Evolutionary conservation across 2,888 invertebrate species (phyloP).

Genomic region (Netelia inedita): DNA sequence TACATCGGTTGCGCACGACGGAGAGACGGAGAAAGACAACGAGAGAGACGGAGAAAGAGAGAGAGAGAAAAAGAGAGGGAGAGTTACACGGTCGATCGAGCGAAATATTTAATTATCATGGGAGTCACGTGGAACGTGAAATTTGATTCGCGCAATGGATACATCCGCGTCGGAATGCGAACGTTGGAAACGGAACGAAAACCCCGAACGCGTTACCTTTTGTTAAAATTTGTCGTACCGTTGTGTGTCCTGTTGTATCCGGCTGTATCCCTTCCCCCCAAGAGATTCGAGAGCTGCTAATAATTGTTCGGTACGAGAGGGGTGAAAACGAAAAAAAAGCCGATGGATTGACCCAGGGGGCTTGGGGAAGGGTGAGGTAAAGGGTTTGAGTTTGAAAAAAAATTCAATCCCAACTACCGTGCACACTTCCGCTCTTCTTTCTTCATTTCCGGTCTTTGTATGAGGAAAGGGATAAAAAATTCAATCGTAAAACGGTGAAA

Average conservation of each 20-base stretch:
- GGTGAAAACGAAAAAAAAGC: neutral
- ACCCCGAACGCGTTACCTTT: neutral
- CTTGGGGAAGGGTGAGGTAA: slow-evolving; percentile 17
- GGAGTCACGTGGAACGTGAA: slow-evolving; percentile 63
- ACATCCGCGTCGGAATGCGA: slow-evolving; percentile 17
- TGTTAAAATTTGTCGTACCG: slow-evolving; percentile 3
- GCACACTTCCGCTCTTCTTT: slow-evolving; percentile 53
- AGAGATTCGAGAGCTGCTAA: slow-evolving; percentile 9
- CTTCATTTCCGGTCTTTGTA: slow-evolving; percentile 54
- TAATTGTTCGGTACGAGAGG: slow-evolving; percentile 35
- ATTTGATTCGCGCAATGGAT: slow-evolving; percentile 53
- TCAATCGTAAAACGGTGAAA: slow-evolving; percentile 27
- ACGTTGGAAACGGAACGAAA: neutral
- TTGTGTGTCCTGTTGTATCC: neutral
- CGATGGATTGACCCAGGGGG: neutral
- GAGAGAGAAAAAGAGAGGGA: neutral
- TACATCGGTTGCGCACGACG: slow-evolving; percentile 24
- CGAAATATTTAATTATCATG: slow-evolving; percentile 64
- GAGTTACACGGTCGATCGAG: slow-evolving; percentile 60
- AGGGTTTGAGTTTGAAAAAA: slow-evolving; percentile 26
- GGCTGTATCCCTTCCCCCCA: neutral
- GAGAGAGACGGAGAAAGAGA: neutral
- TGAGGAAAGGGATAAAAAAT: slow-evolving; percentile 16
- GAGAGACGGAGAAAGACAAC: neutral
- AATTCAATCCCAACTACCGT: slow-evolving; percentile 44